phyloP scores from a whole-genome alignment of 2,888 invertebrate genomes.

The Limnephilus auricula region DNA sequence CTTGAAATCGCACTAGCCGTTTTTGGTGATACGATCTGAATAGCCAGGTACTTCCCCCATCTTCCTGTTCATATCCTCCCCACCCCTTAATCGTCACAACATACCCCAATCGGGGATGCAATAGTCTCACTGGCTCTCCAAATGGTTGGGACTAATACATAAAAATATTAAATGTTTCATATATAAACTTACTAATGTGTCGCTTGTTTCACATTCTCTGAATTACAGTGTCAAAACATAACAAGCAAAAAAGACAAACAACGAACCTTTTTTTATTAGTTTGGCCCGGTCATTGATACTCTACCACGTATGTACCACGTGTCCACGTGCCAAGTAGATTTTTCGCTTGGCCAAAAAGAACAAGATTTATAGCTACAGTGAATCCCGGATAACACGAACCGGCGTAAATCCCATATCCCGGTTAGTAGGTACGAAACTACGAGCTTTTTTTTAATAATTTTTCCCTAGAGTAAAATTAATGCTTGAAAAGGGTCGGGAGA shows the following conservation, averaged over 20 bases:
- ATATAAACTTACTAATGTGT: no score
- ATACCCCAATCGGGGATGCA: no score
- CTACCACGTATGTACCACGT: background rate
- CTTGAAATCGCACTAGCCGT: no score
- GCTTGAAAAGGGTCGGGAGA: background rate
- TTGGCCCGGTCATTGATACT: background rate
- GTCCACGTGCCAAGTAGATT: background rate
- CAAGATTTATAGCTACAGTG: background rate
- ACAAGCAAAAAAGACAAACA: background rate
- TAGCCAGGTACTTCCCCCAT: no score
- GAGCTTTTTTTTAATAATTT: background rate
- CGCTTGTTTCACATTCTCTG: background rate
- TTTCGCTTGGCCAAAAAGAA: background rate
- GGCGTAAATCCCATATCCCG: background rate
- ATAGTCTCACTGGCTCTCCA: no score
- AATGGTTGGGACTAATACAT: no score
- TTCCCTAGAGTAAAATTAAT: slow-evolving; percentile 2
- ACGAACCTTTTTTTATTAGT: background rate
- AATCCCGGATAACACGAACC: background rate
- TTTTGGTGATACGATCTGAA: no score
- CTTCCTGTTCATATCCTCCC: no score
- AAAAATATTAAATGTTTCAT: no score
- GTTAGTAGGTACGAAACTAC: background rate
- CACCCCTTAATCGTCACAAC: no score
- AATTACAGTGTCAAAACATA: background rate